A percentile compares a stretch with the other conserved stretches of the same genome.
phyloP scores from a whole-genome alignment of 2,888 invertebrate species.

The Charanyca ferruginea region DNA sequence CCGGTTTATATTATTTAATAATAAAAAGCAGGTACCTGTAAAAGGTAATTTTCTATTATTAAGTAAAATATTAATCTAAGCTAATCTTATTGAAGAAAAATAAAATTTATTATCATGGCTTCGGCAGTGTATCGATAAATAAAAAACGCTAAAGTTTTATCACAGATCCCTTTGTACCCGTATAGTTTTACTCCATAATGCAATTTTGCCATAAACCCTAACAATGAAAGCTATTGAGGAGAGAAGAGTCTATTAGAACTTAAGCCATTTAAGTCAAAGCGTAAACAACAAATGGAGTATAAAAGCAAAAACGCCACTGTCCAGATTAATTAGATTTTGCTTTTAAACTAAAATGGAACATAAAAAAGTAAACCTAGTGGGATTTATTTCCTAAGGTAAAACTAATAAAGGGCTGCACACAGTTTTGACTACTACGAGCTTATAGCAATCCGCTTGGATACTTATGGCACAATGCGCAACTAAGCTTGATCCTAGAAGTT shows the following conservation, averaged over 20 bases:
- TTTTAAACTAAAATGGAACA: too few species aligned
- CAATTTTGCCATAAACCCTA: conserved; percentile 65
- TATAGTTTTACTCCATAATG: conserved; percentile 47
- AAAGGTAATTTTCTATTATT: too few species aligned
- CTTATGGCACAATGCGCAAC: too few species aligned
- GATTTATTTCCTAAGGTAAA: background rate
- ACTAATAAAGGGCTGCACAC: too few species aligned
- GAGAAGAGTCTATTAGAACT: conserved; percentile 50
- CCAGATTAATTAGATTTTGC: too few species aligned
- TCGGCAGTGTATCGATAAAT: background rate
- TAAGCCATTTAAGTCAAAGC: conserved; percentile 39
- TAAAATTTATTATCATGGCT: background rate
- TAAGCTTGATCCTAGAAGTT: too few species aligned
- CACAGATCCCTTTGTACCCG: conserved; percentile 29
- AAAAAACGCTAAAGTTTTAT: conserved; percentile 21
- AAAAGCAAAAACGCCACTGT: too few species aligned
- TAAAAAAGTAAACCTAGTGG: background rate
- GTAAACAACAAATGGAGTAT: conserved; percentile 31
- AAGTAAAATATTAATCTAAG: too few species aligned
- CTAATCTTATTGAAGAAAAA: conserved; percentile 1
- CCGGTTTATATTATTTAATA: too few species aligned
- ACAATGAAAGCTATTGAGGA: conserved; percentile 35
- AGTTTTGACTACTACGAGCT: too few species aligned
- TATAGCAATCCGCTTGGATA: too few species aligned
- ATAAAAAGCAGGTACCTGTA: too few species aligned